These are phyloP conservation scores for Ectropis grisescens DNA, from an alignment of 1,140 invertebrate species.

Conservation along the genomic window DNA sequence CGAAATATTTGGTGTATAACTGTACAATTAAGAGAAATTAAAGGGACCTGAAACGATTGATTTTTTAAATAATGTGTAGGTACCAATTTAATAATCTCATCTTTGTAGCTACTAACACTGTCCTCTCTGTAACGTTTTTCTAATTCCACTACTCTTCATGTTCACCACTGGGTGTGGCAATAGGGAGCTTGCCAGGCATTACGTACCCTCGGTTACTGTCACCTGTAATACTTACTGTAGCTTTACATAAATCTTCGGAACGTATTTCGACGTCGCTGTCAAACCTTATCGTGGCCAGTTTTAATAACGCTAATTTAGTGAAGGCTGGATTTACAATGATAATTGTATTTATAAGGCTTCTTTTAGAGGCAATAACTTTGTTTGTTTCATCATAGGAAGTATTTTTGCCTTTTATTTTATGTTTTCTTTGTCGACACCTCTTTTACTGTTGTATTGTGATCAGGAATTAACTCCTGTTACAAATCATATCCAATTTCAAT, in stretches of 20 bases:
- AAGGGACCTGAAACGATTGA: conserved; percentile 64
- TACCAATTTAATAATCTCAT: conserved; percentile 64
- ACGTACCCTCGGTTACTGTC: too few relatives aligned
- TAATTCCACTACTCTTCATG: conserved; percentile 43
- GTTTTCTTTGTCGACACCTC: too few relatives aligned
- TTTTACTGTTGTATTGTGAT: too few relatives aligned
- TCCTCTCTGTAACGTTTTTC: conserved; percentile 38
- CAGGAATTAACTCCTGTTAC: too few relatives aligned
- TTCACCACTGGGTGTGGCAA: too few relatives aligned
- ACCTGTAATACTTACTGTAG: conserved; percentile 20
- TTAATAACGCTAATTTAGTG: conserved; percentile 52
- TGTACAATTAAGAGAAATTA: conserved; percentile 62
- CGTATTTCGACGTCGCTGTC: conserved; percentile 26
- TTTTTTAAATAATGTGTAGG: conserved; percentile 59
- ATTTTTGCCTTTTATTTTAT: too few relatives aligned
- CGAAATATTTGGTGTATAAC: conserved; percentile 59
- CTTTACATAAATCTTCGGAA: conserved; percentile 37
- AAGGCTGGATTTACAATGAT: conserved; percentile 35
- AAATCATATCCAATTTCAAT: too few relatives aligned
- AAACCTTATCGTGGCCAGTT: conserved; percentile 62
- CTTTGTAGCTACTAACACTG: conserved; percentile 32
- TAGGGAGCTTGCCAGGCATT: conserved; percentile 33
- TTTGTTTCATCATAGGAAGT: too few relatives aligned
- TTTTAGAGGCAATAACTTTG: too few relatives aligned
- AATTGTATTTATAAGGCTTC: conserved; percentile 25